Percentiles rank a stretch among this genome's conserved stretches.
phyloP scores from a whole-genome alignment of 2,888 invertebrate species.

The Monochamus alternatus region DNA sequence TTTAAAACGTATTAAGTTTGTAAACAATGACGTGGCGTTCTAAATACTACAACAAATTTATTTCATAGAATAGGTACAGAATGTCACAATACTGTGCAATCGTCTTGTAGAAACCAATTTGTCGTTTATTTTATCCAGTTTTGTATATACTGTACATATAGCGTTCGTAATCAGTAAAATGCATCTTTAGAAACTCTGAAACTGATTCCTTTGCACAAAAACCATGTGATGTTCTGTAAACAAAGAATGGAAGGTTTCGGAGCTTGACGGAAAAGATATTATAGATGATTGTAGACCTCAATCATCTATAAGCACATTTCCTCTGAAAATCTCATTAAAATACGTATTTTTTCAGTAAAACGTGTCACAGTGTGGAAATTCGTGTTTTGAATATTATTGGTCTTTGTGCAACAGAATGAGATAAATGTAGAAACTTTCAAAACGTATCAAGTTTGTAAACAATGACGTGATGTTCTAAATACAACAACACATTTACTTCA shows the following conservation, averaged over 20 bases:
- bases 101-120: too few relatives aligned
- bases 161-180: slow-evolving; percentile 32
- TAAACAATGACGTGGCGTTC: neutral
- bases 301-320: neutral
- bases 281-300: neutral
- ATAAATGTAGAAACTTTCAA: neutral
- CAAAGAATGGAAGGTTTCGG: neutral
- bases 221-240: neutral
- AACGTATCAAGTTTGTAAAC: neutral
- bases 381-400: neutral
- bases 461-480: neutral
- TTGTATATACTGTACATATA: neutral
- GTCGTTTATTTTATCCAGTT: too few relatives aligned
- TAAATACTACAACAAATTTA: neutral
- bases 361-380: neutral
- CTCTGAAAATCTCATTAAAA: neutral
- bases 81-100: neutral
- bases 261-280: neutral
- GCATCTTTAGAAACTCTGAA: slow-evolving; percentile 21
- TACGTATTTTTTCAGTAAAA: neutral
- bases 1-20: neutral
- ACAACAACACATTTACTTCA: neutral
- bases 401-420: neutral
- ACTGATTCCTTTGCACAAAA: slow-evolving; percentile 12
- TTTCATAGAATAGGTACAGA: neutral